phyloP scores from a whole-genome alignment of 2,888 invertebrate species.

The Ethmia dodecea region DNA sequence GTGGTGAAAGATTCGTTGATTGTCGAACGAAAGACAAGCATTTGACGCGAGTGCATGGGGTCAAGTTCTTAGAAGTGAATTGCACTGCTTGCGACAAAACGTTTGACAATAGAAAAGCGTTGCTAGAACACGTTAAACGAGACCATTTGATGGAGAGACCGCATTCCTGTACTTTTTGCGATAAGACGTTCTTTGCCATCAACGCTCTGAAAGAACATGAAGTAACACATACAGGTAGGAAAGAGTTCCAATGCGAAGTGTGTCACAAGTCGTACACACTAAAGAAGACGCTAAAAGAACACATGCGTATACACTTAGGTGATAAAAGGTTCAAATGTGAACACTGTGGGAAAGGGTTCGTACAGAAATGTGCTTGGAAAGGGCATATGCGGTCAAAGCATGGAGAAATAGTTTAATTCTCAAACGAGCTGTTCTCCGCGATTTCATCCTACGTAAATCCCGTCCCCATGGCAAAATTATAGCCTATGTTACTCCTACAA shows the following conservation, averaged over 20 bases:
- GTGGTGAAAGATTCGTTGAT: constrained; percentile 29
- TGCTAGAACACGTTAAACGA: constrained; percentile 29
- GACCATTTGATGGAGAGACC: constrained; percentile 43
- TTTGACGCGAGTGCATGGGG: constrained; percentile 26
- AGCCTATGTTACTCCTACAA: too few relatives aligned
- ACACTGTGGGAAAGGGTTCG: too few relatives aligned
- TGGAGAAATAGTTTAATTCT: too few relatives aligned
- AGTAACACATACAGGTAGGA: constrained; percentile 46
- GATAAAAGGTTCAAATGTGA: constrained; percentile 19
- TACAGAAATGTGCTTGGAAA: too few relatives aligned
- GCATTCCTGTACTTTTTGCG: constrained; percentile 21
- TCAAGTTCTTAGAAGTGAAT: constrained; percentile 19
- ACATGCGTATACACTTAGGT: constrained; percentile 36
- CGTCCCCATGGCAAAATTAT: too few relatives aligned
- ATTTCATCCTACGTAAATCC: too few relatives aligned
- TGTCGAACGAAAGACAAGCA: constrained; percentile 28
- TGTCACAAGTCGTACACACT: constrained; percentile 42
- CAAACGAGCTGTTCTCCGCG: too few relatives aligned
- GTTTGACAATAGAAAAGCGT: constrained; percentile 22
- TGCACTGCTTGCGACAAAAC: constrained; percentile 35
- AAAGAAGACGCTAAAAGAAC: constrained; percentile 29
- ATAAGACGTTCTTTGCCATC: constrained; percentile 26
- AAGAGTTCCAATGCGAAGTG: constrained; percentile 40
- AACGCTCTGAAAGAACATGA: constrained; percentile 47
- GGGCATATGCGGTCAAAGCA: too few relatives aligned